Conservation (phyloP, 2,113 vertebrate genomes). For the Paracanthobrama guichenoti region DNA sequence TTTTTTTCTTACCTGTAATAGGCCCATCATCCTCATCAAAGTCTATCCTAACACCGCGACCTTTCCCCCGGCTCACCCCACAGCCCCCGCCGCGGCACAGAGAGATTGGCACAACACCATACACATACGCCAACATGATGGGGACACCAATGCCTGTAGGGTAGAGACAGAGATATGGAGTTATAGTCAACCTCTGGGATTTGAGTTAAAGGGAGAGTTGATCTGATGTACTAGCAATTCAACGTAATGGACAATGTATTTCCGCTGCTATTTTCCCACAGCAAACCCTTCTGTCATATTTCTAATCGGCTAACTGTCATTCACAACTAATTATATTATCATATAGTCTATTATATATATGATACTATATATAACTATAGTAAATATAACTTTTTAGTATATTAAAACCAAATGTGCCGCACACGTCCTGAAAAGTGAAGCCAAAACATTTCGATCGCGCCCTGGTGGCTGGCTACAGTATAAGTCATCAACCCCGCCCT, state of each 20-base stretch:
- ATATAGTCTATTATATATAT: no score
- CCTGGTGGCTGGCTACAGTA: no score
- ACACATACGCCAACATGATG: slow-evolving; percentile 98
- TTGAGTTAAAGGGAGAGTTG: not conserved
- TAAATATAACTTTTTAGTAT: not conserved
- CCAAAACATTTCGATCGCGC: no score
- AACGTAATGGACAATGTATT: no score
- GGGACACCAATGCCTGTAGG: slow-evolving; percentile 93
- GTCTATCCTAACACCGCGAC: slow-evolving; percentile 93
- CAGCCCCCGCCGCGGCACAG: slow-evolving; percentile 96
- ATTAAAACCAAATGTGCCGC: not conserved
- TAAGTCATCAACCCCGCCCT: no score
- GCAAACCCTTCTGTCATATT: no score
- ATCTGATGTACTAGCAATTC: no score
- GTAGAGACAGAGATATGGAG: not conserved
- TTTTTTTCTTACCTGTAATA: slow-evolving; percentile 84
- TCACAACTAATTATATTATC: no score
- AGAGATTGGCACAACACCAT: slow-evolving; percentile 95
- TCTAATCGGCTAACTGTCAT: no score
- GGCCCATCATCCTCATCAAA: slow-evolving; percentile 97
- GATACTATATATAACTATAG: no score
- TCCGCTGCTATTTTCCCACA: no score
- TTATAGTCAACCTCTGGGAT: not conserved
- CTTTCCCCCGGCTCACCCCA: slow-evolving; percentile 94
- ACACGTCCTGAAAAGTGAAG: no score